A percentile compares a stretch with the other conserved stretches of the same genome.
phyloP scores from a whole-genome alignment of 2,888 invertebrate species.

The Euclidia mi region DNA sequence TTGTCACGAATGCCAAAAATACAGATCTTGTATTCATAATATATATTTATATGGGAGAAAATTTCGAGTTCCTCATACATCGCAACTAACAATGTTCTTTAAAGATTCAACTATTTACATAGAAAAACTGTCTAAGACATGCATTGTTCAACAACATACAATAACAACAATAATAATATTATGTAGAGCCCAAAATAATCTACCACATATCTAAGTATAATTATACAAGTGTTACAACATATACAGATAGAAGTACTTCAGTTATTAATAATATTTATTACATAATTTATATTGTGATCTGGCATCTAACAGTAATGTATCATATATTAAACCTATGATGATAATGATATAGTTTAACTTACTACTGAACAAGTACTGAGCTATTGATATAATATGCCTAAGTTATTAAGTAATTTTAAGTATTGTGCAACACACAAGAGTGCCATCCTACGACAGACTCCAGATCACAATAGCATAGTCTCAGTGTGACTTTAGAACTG shows the following conservation, averaged over 20 bases:
- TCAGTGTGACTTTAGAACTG: slow-evolving; percentile 75
- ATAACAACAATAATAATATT: slow-evolving; percentile 71
- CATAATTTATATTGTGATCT: slow-evolving; percentile 69
- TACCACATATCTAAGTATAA: slow-evolving; percentile 61
- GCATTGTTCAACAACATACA: slow-evolving; percentile 77
- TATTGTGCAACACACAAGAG: slow-evolving; percentile 79
- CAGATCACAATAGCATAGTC: slow-evolving; percentile 71
- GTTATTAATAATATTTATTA: slow-evolving; percentile 65
- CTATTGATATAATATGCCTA: slow-evolving; percentile 66
- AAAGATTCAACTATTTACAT: slow-evolving; percentile 77
- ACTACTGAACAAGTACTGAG: slow-evolving; percentile 55
- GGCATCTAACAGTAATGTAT: slow-evolving; percentile 59
- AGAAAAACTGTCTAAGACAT: slow-evolving; percentile 78
- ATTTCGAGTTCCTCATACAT: slow-evolving; percentile 27
- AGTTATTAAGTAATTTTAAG: slow-evolving; percentile 81
- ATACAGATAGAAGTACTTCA: slow-evolving; percentile 77
- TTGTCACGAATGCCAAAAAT: slow-evolving; percentile 70
- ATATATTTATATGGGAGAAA: slow-evolving; percentile 26
- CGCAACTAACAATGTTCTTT: slow-evolving; percentile 48
- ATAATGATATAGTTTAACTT: slow-evolving; percentile 52
- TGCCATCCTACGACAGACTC: slow-evolving; percentile 66
- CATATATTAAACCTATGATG: slow-evolving; percentile 40
- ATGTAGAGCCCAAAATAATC: slow-evolving; percentile 69
- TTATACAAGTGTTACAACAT: slow-evolving; percentile 79
- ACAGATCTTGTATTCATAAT: slow-evolving; percentile 67